A percentile compares a stretch with the other conserved stretches of the same genome.
Evolutionary conservation across 2,797 vertebrate genomes (phyloP).

Genomic region (Mus minutoides): DNA sequence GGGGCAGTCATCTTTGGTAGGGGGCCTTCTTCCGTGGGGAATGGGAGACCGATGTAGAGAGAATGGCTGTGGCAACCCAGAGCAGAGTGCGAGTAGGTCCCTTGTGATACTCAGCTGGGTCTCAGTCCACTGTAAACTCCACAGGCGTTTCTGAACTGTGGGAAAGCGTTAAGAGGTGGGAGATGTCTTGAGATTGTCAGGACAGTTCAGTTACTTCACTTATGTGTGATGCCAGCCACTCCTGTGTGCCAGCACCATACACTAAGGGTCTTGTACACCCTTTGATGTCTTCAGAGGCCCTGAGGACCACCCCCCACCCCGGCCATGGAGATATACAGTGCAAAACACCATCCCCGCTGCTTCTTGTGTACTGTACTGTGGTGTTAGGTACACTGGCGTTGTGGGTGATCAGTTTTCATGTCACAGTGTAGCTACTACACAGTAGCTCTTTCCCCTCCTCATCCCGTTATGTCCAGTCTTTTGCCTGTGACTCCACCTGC

Average conservation of each 20-base stretch:
- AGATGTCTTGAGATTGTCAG: neutral
- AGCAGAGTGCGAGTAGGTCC: neutral
- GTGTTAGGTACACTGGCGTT: neutral
- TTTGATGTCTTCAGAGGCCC: neutral
- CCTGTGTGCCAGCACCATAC: fast-evolving
- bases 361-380: neutral
- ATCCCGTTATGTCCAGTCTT: neutral
- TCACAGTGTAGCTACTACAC: neutral
- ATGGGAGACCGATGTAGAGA: neutral
- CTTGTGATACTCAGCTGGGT: neutral
- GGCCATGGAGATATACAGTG: neutral
- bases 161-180: neutral
- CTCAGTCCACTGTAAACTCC: neutral
- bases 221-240: neutral
- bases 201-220: neutral
- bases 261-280: neutral
- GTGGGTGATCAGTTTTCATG: neutral
- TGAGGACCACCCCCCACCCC: too few relatives aligned
- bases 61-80: neutral
- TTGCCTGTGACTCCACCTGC: neutral
- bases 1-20: neutral
- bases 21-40: neutral
- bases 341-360: neutral
- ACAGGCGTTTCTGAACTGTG: neutral
- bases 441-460: neutral